Evolutionary conservation across 2,113 vertebrate genomes (phyloP).

Genomic region (Paramormyrops kingsleyae): DNA sequence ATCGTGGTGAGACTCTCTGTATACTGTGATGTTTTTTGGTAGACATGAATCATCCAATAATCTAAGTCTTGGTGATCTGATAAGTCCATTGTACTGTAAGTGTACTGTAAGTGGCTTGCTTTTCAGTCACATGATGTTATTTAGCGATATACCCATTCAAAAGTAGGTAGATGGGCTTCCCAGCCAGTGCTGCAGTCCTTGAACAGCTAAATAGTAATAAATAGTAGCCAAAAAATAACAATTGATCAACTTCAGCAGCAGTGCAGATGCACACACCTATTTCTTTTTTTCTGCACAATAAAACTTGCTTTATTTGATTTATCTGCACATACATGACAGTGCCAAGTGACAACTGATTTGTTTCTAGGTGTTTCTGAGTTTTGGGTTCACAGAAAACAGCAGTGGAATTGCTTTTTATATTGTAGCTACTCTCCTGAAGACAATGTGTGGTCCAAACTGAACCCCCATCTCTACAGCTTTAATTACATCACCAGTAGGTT

Average conservation of each 20-base stretch:
- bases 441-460: not conserved
- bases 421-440: not conserved
- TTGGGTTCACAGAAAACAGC: not conserved
- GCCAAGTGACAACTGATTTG: not conserved
- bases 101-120: not conserved
- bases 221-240: not conserved
- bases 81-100: not conserved
- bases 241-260: not conserved
- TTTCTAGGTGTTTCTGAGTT: not conserved
- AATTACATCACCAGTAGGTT: not conserved
- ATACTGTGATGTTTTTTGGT: not conserved
- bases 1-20: not conserved
- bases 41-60: not conserved
- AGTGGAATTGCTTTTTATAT: not conserved
- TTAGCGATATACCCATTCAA: not conserved
- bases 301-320: not conserved
- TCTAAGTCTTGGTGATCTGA: not conserved
- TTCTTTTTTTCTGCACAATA: not conserved
- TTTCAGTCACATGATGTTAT: not conserved
- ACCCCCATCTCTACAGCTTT: not conserved
- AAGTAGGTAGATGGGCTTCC: not conserved
- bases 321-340: not conserved
- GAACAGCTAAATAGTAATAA: not conserved
- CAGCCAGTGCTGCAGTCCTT: not conserved
- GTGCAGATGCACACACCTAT: not conserved